A percentile compares a stretch with the other conserved stretches of the same genome.
Evolutionary conservation across 2,113 vertebrate species (phyloP).

Genomic region (Gnathonemus longibarbis): DNA sequence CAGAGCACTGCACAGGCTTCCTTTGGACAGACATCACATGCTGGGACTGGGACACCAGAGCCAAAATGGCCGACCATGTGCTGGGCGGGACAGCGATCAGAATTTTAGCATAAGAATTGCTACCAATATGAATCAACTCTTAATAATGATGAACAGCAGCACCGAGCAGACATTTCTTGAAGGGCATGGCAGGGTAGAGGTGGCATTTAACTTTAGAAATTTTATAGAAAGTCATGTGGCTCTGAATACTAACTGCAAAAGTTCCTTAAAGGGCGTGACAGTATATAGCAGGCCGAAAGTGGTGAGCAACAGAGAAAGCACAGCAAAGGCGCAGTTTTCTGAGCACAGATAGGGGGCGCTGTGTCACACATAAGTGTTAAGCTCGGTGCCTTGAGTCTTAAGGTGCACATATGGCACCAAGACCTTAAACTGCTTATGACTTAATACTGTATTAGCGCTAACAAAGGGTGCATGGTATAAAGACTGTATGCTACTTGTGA

Average conservation of each 20-base stretch:
- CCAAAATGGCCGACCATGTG: not conserved
- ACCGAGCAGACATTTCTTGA: not conserved
- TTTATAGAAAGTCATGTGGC: not conserved
- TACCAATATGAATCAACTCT: not conserved
- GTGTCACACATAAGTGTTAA: not conserved
- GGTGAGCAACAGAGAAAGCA: not conserved
- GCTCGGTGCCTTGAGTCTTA: not conserved
- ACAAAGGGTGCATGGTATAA: slow-evolving; percentile 4
- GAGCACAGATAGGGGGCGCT: not conserved
- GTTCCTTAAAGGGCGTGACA: not conserved
- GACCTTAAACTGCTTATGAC: not conserved
- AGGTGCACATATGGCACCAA: not conserved
- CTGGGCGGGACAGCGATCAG: not conserved
- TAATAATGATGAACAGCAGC: not conserved
- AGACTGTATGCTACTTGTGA: not conserved
- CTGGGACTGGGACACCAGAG: not conserved
- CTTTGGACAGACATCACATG: not conserved
- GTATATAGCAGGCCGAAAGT: not conserved
- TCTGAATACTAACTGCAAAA: not conserved
- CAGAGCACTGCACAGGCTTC: not conserved
- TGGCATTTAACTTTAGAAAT: not conserved
- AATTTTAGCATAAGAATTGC: not conserved
- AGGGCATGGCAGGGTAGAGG: not conserved
- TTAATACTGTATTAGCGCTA: not conserved
- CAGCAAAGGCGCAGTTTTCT: not conserved